Evolutionary conservation across 2,888 invertebrate genomes (phyloP).

Genomic region (Scaptomyza caliginosa): DNA sequence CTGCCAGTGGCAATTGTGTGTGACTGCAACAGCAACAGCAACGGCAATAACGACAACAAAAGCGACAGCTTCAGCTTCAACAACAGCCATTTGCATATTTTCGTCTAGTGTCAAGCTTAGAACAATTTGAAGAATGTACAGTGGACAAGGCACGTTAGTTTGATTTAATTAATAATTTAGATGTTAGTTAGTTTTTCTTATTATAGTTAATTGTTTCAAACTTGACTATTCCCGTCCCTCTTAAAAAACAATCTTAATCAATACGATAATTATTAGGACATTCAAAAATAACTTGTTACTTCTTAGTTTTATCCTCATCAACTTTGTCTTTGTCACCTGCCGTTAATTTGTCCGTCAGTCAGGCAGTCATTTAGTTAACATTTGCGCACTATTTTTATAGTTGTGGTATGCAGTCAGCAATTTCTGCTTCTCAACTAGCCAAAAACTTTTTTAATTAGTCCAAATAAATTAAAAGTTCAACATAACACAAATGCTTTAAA

Average conservation of each 20-base stretch:
- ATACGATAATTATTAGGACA: too few relatives aligned
- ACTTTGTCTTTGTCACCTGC: neutral
- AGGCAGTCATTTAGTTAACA: neutral
- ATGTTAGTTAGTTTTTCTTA: too few relatives aligned
- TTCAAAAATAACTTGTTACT: too few relatives aligned
- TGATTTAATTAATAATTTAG: neutral
- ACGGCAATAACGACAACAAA: neutral
- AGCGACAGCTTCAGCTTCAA: neutral
- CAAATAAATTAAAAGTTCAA: neutral
- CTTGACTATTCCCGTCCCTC: neutral
- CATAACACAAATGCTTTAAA: neutral
- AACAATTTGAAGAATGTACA: constrained; percentile 34
- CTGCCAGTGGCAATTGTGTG: constrained; percentile 17
- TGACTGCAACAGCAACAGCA: constrained; percentile 19
- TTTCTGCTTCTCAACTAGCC: neutral
- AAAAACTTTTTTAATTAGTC: neutral
- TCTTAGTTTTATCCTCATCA: neutral
- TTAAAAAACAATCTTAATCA: too few relatives aligned
- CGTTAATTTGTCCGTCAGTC: neutral
- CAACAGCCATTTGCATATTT: constrained; percentile 60
- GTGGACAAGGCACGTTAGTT: constrained; percentile 12
- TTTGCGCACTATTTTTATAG: neutral
- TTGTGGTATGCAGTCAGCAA: neutral
- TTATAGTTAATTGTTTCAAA: too few relatives aligned
- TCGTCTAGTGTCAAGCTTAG: constrained; percentile 16